phyloP scores from a whole-genome alignment of 1,140 invertebrate species.

The Phymastichus coffea region DNA sequence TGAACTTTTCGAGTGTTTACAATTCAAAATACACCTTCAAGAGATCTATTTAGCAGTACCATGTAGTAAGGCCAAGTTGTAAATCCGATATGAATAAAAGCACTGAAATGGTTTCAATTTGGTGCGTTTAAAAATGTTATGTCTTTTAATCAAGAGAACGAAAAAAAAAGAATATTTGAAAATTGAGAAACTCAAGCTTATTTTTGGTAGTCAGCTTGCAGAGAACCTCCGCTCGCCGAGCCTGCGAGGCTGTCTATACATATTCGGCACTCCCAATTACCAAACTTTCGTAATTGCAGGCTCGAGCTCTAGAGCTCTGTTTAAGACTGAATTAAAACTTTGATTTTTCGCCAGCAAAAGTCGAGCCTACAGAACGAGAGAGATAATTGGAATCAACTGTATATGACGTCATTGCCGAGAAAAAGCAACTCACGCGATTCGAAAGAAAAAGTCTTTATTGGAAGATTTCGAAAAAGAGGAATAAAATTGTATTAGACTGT shows the following conservation, averaged over 20 bases:
- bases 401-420: constrained; percentile 28
- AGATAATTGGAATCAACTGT: constrained; percentile 37
- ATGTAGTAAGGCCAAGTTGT: not conserved
- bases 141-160: too few relatives aligned
- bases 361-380: constrained; percentile 22
- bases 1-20: not conserved
- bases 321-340: constrained; percentile 52
- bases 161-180: too few relatives aligned
- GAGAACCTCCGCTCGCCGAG: too few relatives aligned
- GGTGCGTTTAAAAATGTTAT: too few relatives aligned
- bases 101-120: too few relatives aligned
- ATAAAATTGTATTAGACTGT: too few relatives aligned
- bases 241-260: constrained; percentile 23
- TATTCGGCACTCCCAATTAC: constrained; percentile 38
- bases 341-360: constrained; percentile 41
- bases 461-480: constrained; percentile 12
- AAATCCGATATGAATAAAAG: not conserved
- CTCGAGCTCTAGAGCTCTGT: constrained; percentile 33
- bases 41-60: not conserved
- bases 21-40: not conserved
- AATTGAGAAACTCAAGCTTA: too few relatives aligned
- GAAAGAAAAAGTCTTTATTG: constrained; percentile 35
- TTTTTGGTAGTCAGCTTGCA: too few relatives aligned
- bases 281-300: constrained; percentile 48
- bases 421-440: constrained; percentile 36